Evolutionary conservation across 1,140 invertebrate species (phyloP).

Genomic region (Drosophila prosaltans): DNA sequence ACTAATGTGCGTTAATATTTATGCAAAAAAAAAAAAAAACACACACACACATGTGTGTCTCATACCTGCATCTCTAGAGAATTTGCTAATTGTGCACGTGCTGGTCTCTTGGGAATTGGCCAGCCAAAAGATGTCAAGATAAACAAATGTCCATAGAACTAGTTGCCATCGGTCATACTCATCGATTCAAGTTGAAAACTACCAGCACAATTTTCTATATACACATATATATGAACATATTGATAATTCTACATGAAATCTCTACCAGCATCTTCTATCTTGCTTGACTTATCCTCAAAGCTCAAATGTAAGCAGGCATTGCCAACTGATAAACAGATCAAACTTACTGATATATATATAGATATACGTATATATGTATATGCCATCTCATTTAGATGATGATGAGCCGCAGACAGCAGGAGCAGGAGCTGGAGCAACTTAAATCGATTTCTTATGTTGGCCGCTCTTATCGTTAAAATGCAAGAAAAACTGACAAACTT

Average conservation of each 20-base stretch:
- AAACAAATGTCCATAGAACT: neutral
- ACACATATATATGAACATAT: neutral
- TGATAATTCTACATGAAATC: slow-evolving; percentile 20
- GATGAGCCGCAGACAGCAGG: neutral
- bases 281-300: slow-evolving; percentile 65
- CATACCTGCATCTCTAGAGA: slow-evolving; percentile 27
- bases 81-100: slow-evolving; percentile 17
- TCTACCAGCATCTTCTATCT: slow-evolving; percentile 58
- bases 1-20: slow-evolving; percentile 68
- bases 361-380: slow-evolving; percentile 34
- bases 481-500: slow-evolving; percentile 36
- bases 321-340: slow-evolving; percentile 60
- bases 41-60: too few species aligned
- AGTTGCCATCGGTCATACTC: too few species aligned
- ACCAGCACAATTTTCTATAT: slow-evolving; percentile 1
- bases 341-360: slow-evolving; percentile 34
- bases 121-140: neutral
- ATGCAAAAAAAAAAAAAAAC: slow-evolving; percentile 50
- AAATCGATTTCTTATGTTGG: slow-evolving; percentile 79
- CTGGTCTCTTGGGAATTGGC: slow-evolving; percentile 36
- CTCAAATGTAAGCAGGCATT: slow-evolving; percentile 62
- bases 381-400: slow-evolving; percentile 14
- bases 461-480: slow-evolving; percentile 38
- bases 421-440: slow-evolving; percentile 34
- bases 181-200: neutral